phyloP scores from a whole-genome alignment of 2,888 invertebrate genomes.

The Chrysolina haemoptera region DNA sequence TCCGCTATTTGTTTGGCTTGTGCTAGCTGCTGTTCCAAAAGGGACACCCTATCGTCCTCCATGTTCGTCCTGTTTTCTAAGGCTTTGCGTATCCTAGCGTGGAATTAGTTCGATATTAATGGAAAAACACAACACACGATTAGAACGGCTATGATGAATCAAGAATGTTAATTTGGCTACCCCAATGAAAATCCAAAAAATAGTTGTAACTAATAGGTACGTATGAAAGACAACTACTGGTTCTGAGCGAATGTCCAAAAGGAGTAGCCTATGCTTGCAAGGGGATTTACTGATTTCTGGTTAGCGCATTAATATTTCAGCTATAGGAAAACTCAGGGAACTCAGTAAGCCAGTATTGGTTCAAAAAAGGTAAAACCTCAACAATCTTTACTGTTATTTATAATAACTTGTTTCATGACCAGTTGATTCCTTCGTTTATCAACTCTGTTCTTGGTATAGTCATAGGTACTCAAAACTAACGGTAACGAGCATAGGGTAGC shows the following conservation, averaged over 20 bases:
- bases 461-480: too few species aligned
- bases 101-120: constrained; percentile 26
- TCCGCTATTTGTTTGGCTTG: constrained; percentile 99
- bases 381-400: neutral
- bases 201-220: neutral
- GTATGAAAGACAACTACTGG: neutral
- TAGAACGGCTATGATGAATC: neutral
- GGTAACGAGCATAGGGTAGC: too few species aligned
- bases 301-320: too few species aligned
- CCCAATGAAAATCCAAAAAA: neutral
- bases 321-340: too few species aligned
- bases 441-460: too few species aligned
- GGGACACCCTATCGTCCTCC: constrained; percentile 99
- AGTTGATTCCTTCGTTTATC: too few species aligned
- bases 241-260: too few species aligned
- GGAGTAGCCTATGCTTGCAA: too few species aligned
- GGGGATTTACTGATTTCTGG: too few species aligned
- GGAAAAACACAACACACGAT: constrained; percentile 16
- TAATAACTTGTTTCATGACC: too few species aligned
- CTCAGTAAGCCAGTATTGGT: too few species aligned
- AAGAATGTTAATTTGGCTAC: neutral
- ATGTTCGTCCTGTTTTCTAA: constrained; percentile 99
- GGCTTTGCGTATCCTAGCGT: constrained; percentile 92
- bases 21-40: constrained; percentile 97
- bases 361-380: neutral